Base-by-base conservation (phyloP, 2,888 invertebrate genomes). In the Teleiodes luculella region DNA sequence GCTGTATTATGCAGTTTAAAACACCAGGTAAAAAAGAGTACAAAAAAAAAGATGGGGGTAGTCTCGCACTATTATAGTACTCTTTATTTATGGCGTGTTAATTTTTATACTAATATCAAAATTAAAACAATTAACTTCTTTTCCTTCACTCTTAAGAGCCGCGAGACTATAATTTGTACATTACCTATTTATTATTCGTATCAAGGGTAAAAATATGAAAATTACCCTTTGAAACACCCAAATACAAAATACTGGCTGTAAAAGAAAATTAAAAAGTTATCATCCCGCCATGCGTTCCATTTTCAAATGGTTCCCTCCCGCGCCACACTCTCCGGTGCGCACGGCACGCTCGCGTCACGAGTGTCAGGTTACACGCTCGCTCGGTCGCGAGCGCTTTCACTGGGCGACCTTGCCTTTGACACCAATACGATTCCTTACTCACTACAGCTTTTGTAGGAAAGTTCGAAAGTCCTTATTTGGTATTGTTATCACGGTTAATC, bases 331-430 rank as follows among this genome's bases (percentile, higher is more conserved):
- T 74, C 76, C 65, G 62, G 62, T 88, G 89, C 89, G 86, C 89
- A 88, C 89, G 88, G 88, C 87, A 74, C 88, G 78, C 73, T 55
- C 48, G 69, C 88, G 86, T 86, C 84, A 84, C 76, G 72, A 77
- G 83, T 85, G 76, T 88, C 85, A 72, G 75, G 72, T 88, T 88
- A 66, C 86, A 53, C 58, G 62, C 57, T n/a, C n/a, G 14, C 31
- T 18, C 46, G 31, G 28, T 11, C 46, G 18, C 18, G 59, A 70
- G 64, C 64, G 77, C 83, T 84, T 85, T 84, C 86, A 74, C 79
- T 43, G 5, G 3, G 60, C 64, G 76, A 78, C 78, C 80, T 80
- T 78, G 77, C 69, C 76, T 78, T 74, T 75, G 77, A 77, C 69
- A 70, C 64, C 56, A 46, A 14, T 46, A 11, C 1, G 8, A 10